A percentile compares a stretch with the other conserved stretches of the same genome.
phyloP scores from a whole-genome alignment of 2,888 invertebrate species.

The Sthenelais limicola region DNA sequence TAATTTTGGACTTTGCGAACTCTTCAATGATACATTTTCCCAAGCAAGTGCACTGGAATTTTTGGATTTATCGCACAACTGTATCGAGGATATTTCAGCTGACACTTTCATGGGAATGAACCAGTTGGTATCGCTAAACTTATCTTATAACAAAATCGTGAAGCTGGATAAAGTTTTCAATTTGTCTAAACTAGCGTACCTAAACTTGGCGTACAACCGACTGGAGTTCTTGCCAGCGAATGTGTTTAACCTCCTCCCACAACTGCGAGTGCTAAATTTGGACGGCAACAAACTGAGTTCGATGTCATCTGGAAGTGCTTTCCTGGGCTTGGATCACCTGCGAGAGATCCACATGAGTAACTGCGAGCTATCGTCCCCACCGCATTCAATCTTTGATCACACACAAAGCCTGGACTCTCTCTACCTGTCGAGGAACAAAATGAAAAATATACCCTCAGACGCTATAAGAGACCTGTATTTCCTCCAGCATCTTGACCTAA shows the following conservation, averaged over 20 bases:
- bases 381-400: conserved; percentile 18
- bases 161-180: not conserved
- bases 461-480: conserved; percentile 15
- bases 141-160: not conserved
- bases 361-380: not conserved
- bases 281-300: conserved; percentile 20
- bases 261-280: not conserved
- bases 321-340: conserved; percentile 26
- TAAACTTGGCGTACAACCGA: conserved; percentile 10
- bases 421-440: not conserved
- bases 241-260: conserved; percentile 17
- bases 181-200: conserved; percentile 1
- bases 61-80: not conserved
- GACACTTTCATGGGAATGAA: conserved; percentile 17
- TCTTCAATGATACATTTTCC: conserved; percentile 16
- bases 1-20: conserved; percentile 8
- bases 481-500: conserved; percentile 10
- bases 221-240: not conserved
- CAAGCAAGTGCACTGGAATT: not conserved
- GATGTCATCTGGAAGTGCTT: conserved; percentile 5
- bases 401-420: conserved; percentile 12
- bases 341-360: not conserved
- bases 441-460: conserved; percentile 9
- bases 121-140: not conserved
- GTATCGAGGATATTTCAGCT: not conserved